phyloP scores from a whole-genome alignment of 2,888 invertebrate genomes.

The Dermolepida albohirtum region DNA sequence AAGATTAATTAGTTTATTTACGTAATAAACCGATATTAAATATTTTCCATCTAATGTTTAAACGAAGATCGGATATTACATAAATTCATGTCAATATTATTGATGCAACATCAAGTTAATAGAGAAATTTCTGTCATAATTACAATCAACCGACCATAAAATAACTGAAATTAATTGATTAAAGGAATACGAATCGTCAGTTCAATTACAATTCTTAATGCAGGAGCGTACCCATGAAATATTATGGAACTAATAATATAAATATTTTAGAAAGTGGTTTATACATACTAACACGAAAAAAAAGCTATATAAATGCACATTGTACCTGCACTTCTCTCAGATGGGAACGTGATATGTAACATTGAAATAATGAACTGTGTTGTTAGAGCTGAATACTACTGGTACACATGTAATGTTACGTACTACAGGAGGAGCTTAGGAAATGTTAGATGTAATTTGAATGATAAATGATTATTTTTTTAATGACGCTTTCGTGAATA shows the following conservation, averaged over 20 bases:
- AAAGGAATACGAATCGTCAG: slow-evolving; percentile 15
- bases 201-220: slow-evolving; percentile 27
- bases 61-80: background rate
- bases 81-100: slow-evolving; percentile 3
- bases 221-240: slow-evolving; percentile 23
- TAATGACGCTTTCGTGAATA: slow-evolving; percentile 25
- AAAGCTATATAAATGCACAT: slow-evolving; percentile 9
- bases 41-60: too few relatives aligned
- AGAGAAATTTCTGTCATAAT: slow-evolving; percentile 32
- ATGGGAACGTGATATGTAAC: slow-evolving; percentile 21
- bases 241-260: slow-evolving; percentile 26
- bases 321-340: slow-evolving; percentile 4
- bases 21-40: too few relatives aligned
- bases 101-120: slow-evolving; percentile 20
- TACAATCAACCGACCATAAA: slow-evolving; percentile 23
- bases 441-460: slow-evolving; percentile 31
- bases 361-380: slow-evolving; percentile 32
- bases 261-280: slow-evolving; percentile 35
- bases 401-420: slow-evolving; percentile 24
- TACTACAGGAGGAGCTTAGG: slow-evolving; percentile 7
- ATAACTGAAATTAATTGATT: slow-evolving; percentile 26
- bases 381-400: slow-evolving; percentile 17
- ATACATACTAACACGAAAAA: slow-evolving; percentile 5
- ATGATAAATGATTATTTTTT: slow-evolving; percentile 37
- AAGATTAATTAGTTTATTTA: too few relatives aligned